phyloP scores from a whole-genome alignment of 2,797 vertebrate species.

The Fratercula arctica region DNA sequence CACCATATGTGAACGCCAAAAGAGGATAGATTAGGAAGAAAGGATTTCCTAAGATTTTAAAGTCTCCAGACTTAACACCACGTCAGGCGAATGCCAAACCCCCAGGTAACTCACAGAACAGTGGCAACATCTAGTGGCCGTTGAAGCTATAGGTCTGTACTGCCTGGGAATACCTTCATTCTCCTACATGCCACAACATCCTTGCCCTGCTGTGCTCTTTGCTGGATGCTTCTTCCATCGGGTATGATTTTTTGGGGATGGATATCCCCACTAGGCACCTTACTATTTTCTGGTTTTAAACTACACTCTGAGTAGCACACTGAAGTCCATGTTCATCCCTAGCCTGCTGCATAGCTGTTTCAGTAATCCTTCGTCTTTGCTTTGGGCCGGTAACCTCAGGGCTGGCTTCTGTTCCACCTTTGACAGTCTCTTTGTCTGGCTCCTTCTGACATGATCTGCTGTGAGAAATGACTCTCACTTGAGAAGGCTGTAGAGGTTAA shows the following conservation, averaged over 20 bases:
- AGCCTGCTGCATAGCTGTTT: neutral
- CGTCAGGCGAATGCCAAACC: neutral
- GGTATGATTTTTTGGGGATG: neutral
- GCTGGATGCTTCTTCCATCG: neutral
- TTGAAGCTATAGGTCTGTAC: neutral
- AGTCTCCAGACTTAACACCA: neutral
- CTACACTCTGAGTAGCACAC: neutral
- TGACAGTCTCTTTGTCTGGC: neutral
- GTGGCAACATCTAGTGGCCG: slow-evolving; percentile 59
- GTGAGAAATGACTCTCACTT: slow-evolving; percentile 42
- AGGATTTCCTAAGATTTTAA: slow-evolving; percentile 53
- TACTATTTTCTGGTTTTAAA: neutral
- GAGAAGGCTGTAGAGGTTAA: slow-evolving; percentile 56
- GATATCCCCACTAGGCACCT: neutral
- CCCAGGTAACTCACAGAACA: neutral
- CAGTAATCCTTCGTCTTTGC: neutral
- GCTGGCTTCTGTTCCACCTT: neutral
- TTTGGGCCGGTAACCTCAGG: neutral
- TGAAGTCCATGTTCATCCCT: neutral
- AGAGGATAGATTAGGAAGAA: slow-evolving; percentile 48
- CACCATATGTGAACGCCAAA: slow-evolving; percentile 13
- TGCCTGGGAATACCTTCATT: neutral
- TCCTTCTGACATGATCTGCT: slow-evolving; percentile 17
- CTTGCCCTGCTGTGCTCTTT: neutral
- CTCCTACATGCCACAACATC: rapidly evolving